Evolutionary conservation across 2,888 invertebrate genomes (phyloP), one percentile per base, ranked within the genome.

Genomic region (Cheilosia vernalis): DNA sequence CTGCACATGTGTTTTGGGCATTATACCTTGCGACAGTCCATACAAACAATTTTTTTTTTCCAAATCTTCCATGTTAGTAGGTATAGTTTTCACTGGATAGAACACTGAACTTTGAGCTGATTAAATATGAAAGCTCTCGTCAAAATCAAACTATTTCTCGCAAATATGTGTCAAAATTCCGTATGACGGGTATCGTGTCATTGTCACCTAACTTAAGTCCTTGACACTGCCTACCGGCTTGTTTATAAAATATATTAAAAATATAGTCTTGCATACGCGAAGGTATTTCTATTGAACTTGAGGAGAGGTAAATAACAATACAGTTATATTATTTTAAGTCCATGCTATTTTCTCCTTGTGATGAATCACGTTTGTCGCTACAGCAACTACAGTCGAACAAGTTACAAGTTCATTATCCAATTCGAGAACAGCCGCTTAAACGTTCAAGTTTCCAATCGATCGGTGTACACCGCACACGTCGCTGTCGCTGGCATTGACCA

Each of bases 401-500:
- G 55, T 24, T 53, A 61, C 51, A 63, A 63, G 69, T 78, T 78
- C 78, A 70, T 49, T 69, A 78, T 78, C 78, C 78, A 78, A 63
- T 37, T 66, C 74, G 40, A 58, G 64, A 64, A 47, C 55, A 37
- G 56, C 37, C 40, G 49, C 64, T 63, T 49, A 30, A 6, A 51
- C 10, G 55, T 49, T 7, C 21, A 66, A 27, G 55, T 74, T 51
- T 70, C 49, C 70, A 77, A 80, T 80, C 76, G 70, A 76, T 80
- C 80, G 70, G 76, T 80, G 53, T 76, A 42, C 21, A 49, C 24
- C n/a, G n/a, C n/a, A n/a, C 44, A 49, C 24, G 42, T 55, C 44
- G 55, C 30, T 44, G 64, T 30, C 69, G 37, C 66, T 85, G 80
- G 66, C 85, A 80, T 76, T 85, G 85, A 80, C 85, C 85, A 76